These are phyloP conservation scores for Arrhamphus sclerolepis DNA, from an alignment of 2,797 vertebrate genomes.

Conservation along the genomic window DNA sequence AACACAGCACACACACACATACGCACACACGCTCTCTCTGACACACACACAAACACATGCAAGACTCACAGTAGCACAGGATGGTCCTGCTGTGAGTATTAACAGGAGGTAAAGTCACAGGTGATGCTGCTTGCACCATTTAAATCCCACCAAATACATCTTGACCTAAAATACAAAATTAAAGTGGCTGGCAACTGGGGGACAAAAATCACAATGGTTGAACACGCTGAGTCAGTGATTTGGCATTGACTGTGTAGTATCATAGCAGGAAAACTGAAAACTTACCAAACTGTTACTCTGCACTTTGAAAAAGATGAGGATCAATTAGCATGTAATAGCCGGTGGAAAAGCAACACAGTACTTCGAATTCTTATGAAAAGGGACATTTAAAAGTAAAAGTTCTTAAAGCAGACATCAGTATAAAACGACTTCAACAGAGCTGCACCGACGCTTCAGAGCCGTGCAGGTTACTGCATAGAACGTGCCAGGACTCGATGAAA, in stretches of 20 bases:
- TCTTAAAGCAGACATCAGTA: slow-evolving; percentile 32
- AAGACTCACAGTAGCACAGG: slow-evolving; percentile 28
- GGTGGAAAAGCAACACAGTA: slow-evolving; percentile 31
- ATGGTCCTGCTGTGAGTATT: slow-evolving; percentile 31
- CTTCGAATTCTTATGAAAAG: slow-evolving; percentile 39
- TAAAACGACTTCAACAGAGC: slow-evolving; percentile 53
- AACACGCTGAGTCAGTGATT: slow-evolving; percentile 27
- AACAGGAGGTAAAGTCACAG: slow-evolving; percentile 47
- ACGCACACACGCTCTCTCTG: slow-evolving; percentile 24
- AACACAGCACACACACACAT: slow-evolving; percentile 18
- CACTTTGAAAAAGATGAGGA: slow-evolving; percentile 9
- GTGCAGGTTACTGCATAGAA: slow-evolving; percentile 80
- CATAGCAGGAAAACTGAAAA: slow-evolving; percentile 2
- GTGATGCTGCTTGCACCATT: slow-evolving; percentile 52
- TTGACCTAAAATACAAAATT: slow-evolving; percentile 38
- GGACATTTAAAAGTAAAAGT: slow-evolving; percentile 24
- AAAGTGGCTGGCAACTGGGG: slow-evolving; percentile 11
- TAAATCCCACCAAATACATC: slow-evolving; percentile 35
- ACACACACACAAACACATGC: slow-evolving; percentile 15
- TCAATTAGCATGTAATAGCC: slow-evolving; percentile 15
- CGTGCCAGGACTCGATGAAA: slow-evolving; percentile 62
- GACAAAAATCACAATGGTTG: slow-evolving; percentile 6
- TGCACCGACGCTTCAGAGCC: slow-evolving; percentile 42
- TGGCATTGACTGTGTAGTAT: slow-evolving; percentile 38
- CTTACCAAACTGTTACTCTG: slow-evolving; percentile 19